A percentile compares a stretch with the other conserved stretches of the same genome.
Evolutionary conservation across 2,888 invertebrate species (phyloP).

Genomic region (Himalopsyche tibetana): DNA sequence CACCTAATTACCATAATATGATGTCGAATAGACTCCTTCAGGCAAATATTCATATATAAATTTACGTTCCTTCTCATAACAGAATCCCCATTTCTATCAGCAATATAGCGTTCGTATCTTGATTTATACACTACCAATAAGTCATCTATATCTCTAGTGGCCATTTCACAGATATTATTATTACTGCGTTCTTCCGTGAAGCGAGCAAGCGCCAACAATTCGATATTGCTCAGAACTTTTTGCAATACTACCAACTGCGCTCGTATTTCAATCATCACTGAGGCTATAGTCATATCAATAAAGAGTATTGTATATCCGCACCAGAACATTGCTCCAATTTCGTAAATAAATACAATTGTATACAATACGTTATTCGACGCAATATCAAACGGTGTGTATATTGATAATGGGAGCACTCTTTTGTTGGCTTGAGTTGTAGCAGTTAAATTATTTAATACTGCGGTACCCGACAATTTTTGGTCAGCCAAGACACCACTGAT

Average conservation of each 20-base stretch:
- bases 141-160: slow-evolving; percentile 26
- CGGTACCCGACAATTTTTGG: not conserved
- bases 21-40: not conserved
- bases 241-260: slow-evolving; percentile 3
- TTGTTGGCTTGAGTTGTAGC: not conserved
- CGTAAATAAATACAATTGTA: slow-evolving; percentile 1
- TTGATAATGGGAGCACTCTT: not conserved
- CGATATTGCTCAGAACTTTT: slow-evolving; percentile 15
- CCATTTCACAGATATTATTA: slow-evolving; percentile 22
- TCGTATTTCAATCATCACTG: slow-evolving; percentile 17
- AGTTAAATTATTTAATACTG: not conserved
- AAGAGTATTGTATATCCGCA: not conserved
- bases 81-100: not conserved
- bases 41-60: not conserved
- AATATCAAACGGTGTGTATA: slow-evolving; percentile 15
- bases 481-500: not conserved
- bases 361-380: not conserved
- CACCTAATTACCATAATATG: not conserved
- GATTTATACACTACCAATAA: slow-evolving; percentile 16
- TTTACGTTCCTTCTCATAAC: not conserved
- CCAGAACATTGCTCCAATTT: not conserved
- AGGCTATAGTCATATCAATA: slow-evolving; percentile 10
- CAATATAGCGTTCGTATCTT: not conserved
- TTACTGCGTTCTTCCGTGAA: slow-evolving; percentile 2
- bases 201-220: slow-evolving; percentile 25